Evolutionary conservation across 1,140 invertebrate species (phyloP).

Genomic region (Copidosoma floridanum): DNA sequence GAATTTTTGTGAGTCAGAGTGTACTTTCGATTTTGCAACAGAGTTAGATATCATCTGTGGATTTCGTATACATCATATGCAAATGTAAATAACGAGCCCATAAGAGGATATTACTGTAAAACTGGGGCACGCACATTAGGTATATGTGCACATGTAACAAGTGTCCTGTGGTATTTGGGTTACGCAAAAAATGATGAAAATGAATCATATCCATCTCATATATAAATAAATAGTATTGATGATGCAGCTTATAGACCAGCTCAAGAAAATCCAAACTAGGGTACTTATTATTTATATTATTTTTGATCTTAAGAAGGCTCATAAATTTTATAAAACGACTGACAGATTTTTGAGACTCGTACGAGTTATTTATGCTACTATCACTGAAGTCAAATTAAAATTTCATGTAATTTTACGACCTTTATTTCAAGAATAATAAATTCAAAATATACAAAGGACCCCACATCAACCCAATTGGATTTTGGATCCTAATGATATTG

Average conservation of each 20-base stretch:
- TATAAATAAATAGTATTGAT: neutral
- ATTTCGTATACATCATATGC: neutral
- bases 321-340: too few species aligned
- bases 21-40: conserved; percentile 3
- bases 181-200: conserved; percentile 1
- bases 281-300: too few species aligned
- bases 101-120: conserved; percentile 1
- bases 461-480: too few species aligned
- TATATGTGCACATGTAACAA: conserved; percentile 1
- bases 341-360: too few species aligned
- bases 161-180: conserved; percentile 5
- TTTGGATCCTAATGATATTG: too few species aligned
- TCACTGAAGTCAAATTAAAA: too few species aligned
- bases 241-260: conserved; percentile 1
- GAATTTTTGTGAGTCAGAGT: conserved; percentile 7
- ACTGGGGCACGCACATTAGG: neutral
- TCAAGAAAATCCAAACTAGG: neutral
- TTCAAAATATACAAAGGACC: too few species aligned
- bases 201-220: neutral
- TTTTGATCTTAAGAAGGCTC: too few species aligned
- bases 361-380: too few species aligned
- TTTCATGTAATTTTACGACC: too few species aligned
- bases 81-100: neutral
- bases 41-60: neutral
- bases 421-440: too few species aligned